Conservation (phyloP, 2,797 vertebrate species). For the Acanthis flammea region DNA sequence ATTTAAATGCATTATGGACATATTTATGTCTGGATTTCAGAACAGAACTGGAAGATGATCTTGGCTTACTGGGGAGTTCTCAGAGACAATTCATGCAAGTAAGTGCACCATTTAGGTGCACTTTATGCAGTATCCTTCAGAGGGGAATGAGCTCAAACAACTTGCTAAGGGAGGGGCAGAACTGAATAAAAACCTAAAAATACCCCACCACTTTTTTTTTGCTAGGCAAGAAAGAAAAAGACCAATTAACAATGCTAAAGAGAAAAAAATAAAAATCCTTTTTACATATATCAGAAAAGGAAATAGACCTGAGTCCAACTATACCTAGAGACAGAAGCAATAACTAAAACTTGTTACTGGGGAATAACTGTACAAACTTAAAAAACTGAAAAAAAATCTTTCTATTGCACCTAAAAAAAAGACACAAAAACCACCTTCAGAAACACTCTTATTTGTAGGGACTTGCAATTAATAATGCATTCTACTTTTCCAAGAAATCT, state of each 20-base stretch:
- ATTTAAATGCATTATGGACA: neutral
- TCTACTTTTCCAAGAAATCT: neutral
- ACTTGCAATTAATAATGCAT: neutral
- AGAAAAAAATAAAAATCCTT: neutral
- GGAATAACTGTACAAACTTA: neutral
- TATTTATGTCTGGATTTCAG: neutral
- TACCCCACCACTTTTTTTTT: neutral
- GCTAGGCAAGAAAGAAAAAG: neutral
- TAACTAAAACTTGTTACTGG: neutral
- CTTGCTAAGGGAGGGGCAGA: neutral
- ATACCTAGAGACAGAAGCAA: neutral
- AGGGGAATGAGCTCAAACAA: neutral
- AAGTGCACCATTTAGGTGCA: neutral
- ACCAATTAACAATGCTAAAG: neutral
- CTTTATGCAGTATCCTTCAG: neutral
- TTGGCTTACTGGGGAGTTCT: neutral
- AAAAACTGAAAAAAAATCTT: neutral
- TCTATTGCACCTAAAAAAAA: neutral
- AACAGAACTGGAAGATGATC: neutral
- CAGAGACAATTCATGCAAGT: neutral
- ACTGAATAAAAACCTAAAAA: neutral
- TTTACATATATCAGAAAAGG: neutral
- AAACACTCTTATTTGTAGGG: neutral
- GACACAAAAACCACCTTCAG: neutral
- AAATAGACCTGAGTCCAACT: neutral